Conservation (phyloP, 2,113 vertebrate genomes). For the Apodemus speciosus region DNA sequence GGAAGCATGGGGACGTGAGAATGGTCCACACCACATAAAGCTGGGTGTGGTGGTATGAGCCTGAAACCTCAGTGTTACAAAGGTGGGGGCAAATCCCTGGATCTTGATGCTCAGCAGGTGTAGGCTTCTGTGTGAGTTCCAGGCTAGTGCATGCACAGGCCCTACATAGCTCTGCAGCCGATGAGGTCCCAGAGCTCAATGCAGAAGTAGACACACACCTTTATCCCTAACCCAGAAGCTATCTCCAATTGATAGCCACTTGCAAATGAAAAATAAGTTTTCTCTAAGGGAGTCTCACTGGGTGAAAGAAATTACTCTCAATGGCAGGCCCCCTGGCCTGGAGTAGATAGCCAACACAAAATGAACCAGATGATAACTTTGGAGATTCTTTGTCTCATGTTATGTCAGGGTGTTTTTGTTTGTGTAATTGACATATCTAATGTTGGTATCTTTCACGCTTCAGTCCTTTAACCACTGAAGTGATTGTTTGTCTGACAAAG, state of each 20-base stretch:
- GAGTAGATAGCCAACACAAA: neutral
- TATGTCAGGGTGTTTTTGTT: neutral
- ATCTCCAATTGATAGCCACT: neutral
- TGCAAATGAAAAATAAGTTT: neutral
- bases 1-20: neutral
- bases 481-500: neutral
- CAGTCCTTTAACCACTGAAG: neutral
- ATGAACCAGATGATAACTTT: neutral
- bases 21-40: neutral
- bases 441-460: neutral
- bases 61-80: neutral
- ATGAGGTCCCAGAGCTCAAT: neutral
- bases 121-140: neutral
- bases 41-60: neutral
- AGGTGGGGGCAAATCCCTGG: neutral
- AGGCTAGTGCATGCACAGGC: neutral
- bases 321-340: neutral
- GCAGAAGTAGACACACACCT: neutral
- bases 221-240: neutral
- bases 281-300: neutral
- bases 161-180: neutral
- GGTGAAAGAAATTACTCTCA: neutral
- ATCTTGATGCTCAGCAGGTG: too few species aligned
- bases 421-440: neutral
- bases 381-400: neutral